These are phyloP conservation scores for Peromyscus leucopus DNA, from an alignment of 2,113 vertebrate species.

Conservation along the genomic window DNA sequence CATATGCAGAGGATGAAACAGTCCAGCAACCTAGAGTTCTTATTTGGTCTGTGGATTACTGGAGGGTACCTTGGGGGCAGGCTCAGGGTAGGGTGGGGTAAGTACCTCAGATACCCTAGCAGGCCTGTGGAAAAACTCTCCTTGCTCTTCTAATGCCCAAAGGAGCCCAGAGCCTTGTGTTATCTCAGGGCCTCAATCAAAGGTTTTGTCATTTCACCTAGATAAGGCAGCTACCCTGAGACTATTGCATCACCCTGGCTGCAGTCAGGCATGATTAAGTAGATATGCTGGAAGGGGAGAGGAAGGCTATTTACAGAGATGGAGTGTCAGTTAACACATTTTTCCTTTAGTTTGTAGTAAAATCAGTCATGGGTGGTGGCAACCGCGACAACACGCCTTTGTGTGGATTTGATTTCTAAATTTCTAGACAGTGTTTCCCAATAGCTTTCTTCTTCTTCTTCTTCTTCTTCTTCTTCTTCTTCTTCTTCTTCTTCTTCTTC, in stretches of 20 bases:
- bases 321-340: conserved; percentile 64
- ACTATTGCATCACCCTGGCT: conserved; percentile 69
- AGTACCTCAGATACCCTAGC: background rate
- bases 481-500: too few species aligned
- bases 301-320: conserved; percentile 38
- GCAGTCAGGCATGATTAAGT: conserved; percentile 66
- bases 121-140: conserved; percentile 37
- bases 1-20: background rate
- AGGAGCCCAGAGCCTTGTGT: background rate
- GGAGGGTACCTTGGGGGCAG: background rate
- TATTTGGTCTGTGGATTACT: background rate
- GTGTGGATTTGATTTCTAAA: conserved; percentile 58
- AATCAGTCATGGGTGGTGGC: conserved; percentile 18
- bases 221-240: conserved; percentile 58
- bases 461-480: background rate
- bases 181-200: background rate
- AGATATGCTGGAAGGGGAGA: conserved; percentile 74
- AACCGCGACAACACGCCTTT: background rate
- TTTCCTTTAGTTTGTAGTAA: conserved; percentile 61
- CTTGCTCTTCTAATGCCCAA: background rate
- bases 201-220: conserved; percentile 42
- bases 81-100: background rate
- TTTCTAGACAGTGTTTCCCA: conserved; percentile 52
- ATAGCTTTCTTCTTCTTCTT: background rate
- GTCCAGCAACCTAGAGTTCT: background rate